Evolutionary conservation across 2,888 invertebrate species (phyloP), one percentile per base, ranked within the genome.

Genomic region (Stomorhina lunata): DNA sequence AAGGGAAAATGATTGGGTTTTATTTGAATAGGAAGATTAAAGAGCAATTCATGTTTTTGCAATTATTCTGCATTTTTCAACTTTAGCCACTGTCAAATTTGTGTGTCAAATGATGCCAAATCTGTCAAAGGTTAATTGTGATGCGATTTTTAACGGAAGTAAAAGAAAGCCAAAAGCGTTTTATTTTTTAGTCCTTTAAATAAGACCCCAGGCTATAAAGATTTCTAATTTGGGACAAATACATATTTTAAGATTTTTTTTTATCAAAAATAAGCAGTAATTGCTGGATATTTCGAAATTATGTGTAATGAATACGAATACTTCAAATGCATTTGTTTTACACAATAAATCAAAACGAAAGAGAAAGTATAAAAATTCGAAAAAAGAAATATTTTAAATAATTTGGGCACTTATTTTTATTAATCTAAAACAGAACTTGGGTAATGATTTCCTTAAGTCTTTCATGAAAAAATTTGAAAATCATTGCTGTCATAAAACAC

Each of bases 41-140:
- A 82, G 79, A 43, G 69, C 75, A 75, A 82, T 82, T 82, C 73
- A 75, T 82, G 79, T 76, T 82, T 76, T 79, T 57, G 48, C 65
- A 76, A 76, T 82, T 79, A 79, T 79, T 20, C 27, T 29, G 63
- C 48, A 78, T 75, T 76, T n/a, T 69, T 78, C 32, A 75, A 78
- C 69, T 81, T 81, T 69, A 77, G 40, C 66, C 53, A 59, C 59
- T 55, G 45, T 59, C 55, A 61, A 55, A 63, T n/a, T n/a, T 82
- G 29, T 48, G 65, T 79, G 75, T 69, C 73, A 59, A 63, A 57
- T 53, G 45, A 37, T 69, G 29, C 6, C 27, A 73, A 71, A 40
- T 71, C 48, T 78, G 65, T 65, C 59, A 69, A n/a, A 43, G 63
- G 75, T 82, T 79, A 69, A 79, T 76, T 71, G 48, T 40, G 37